Percentiles rank a stretch among this genome's conserved stretches.
Conservation (phyloP, 30 jellyfish, hydroid and myxozoan genomes). For the Rhopilema esculentum region DNA sequence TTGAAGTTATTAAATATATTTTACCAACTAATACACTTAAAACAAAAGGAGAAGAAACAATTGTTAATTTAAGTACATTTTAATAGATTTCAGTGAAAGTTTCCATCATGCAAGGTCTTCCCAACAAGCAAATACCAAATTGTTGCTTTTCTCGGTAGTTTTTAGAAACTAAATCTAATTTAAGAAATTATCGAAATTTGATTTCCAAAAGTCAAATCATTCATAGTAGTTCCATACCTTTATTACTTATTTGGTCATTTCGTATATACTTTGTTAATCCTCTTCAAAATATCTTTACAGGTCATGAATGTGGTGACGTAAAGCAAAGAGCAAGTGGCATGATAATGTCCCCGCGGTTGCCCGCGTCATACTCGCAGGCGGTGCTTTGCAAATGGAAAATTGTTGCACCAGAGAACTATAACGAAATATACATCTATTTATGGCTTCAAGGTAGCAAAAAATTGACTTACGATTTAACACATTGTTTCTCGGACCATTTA, state of each 20-base stretch:
- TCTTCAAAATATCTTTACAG: neutral
- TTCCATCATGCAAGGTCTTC: too few relatives aligned
- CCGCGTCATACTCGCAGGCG: slow-evolving; percentile 53
- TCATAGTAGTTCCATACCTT: neutral
- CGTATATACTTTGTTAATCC: neutral
- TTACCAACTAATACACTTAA: too few relatives aligned
- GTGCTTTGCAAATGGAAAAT: slow-evolving; percentile 67
- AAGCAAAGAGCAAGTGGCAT: slow-evolving; percentile 59
- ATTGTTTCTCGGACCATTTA: slow-evolving; percentile 66
- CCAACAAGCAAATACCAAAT: too few relatives aligned
- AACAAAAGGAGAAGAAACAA: too few relatives aligned
- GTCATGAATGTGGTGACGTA: slow-evolving; percentile 67
- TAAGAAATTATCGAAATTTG: too few relatives aligned
- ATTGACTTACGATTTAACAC: slow-evolving; percentile 43
- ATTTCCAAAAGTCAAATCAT: too few relatives aligned
- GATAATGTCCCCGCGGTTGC: slow-evolving; percentile 58
- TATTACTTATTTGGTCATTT: neutral
- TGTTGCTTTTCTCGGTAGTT: too few relatives aligned
- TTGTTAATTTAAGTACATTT: too few relatives aligned
- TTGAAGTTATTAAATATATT: too few relatives aligned
- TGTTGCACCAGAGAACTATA: slow-evolving; percentile 50
- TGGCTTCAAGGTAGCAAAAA: slow-evolving; percentile 57
- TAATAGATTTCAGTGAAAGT: too few relatives aligned
- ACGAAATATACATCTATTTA: slow-evolving; percentile 37
- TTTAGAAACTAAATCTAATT: too few relatives aligned